Evolutionary conservation across 1,140 invertebrate genomes (phyloP).

Genomic region (Euwallacea fornicatus): DNA sequence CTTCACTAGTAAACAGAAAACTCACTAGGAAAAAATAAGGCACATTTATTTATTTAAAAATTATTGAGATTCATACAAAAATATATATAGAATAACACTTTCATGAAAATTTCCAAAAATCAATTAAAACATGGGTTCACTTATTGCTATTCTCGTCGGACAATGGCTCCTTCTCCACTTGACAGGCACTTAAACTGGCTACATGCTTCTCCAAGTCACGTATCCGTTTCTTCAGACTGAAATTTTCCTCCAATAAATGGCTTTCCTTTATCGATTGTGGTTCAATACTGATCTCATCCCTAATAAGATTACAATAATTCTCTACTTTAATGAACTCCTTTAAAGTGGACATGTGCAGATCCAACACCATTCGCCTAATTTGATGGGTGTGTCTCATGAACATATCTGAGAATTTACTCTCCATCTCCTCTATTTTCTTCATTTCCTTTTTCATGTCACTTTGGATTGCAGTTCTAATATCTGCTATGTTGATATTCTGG

Average conservation of each 20-base stretch:
- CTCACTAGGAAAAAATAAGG: too few species aligned
- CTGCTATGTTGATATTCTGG: not conserved
- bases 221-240: constrained; percentile 31
- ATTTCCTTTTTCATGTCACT: constrained; percentile 14
- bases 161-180: too few species aligned
- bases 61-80: too few species aligned
- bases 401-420: constrained; percentile 31
- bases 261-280: constrained; percentile 15
- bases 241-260: constrained; percentile 38
- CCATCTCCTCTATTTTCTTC: constrained; percentile 31
- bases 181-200: constrained; percentile 1
- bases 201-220: constrained; percentile 34
- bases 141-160: too few species aligned
- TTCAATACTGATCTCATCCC: constrained; percentile 29
- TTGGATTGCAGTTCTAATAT: constrained; percentile 4
- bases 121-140: too few species aligned
- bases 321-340: constrained; percentile 43
- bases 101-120: too few species aligned
- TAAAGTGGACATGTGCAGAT: constrained; percentile 40
- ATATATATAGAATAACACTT: too few species aligned
- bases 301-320: constrained; percentile 30
- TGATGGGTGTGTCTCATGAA: constrained; percentile 25
- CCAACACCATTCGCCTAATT: constrained; percentile 36
- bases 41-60: too few species aligned
- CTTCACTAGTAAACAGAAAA: too few species aligned